Percentiles rank a stretch among this genome's conserved stretches.
phyloP scores from a whole-genome alignment of 2,888 invertebrate species.

The Ornithoptera priamus region DNA sequence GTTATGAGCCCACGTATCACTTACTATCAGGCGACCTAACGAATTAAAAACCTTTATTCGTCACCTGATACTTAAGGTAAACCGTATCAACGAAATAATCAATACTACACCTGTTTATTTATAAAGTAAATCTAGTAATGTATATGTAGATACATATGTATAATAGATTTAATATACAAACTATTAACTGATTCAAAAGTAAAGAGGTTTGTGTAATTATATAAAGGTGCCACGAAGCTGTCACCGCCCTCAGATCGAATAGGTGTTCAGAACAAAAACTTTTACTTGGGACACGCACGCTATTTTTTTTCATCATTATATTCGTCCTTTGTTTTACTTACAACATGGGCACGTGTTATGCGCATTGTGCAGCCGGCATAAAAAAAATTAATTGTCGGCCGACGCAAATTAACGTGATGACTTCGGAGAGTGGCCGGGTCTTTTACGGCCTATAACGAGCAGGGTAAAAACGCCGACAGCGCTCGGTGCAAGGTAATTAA shows the following conservation, averaged over 20 bases:
- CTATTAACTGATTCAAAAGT: too few species aligned
- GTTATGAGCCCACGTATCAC: too few species aligned
- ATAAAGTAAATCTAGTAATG: too few species aligned
- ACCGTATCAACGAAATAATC: too few species aligned
- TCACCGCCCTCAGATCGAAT: background rate
- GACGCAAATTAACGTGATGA: constrained; percentile 40
- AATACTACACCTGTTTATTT: too few species aligned
- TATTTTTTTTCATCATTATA: constrained; percentile 16
- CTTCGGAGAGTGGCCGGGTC: constrained; percentile 13
- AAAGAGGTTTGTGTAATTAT: too few species aligned
- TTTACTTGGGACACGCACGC: background rate
- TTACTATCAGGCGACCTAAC: too few species aligned
- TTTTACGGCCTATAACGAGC: constrained; percentile 21
- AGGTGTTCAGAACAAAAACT: background rate
- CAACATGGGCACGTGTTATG: constrained; percentile 24
- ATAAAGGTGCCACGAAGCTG: background rate
- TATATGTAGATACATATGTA: too few species aligned
- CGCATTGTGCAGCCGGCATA: constrained; percentile 7
- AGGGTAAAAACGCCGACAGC: constrained; percentile 26
- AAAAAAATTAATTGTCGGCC: constrained; percentile 37
- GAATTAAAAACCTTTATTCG: too few species aligned
- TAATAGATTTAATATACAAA: too few species aligned
- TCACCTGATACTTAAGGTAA: too few species aligned
- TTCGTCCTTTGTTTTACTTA: constrained; percentile 10
- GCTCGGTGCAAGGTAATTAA: constrained; percentile 29